Evolutionary conservation across 1,140 invertebrate species (phyloP).

Genomic region (Chlorops oryzae): DNA sequence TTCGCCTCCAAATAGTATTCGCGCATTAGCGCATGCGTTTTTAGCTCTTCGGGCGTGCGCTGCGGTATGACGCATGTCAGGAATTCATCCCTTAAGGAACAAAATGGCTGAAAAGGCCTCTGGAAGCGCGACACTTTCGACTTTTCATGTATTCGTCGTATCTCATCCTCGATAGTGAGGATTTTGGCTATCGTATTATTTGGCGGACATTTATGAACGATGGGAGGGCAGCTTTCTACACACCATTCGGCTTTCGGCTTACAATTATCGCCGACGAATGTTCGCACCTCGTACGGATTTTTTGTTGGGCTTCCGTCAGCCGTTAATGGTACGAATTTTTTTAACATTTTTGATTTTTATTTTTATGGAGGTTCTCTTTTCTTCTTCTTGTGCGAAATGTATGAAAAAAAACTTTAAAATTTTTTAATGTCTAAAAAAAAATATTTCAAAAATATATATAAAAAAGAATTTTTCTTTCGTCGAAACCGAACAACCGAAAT

Average conservation of each 20-base stretch:
- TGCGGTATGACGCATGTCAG: conserved; percentile 34
- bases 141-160: conserved; percentile 32
- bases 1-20: conserved; percentile 24
- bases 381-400: too few relatives aligned
- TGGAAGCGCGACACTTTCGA: conserved; percentile 32
- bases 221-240: conserved; percentile 23
- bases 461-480: too few relatives aligned
- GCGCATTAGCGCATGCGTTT: conserved; percentile 28
- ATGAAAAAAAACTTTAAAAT: too few relatives aligned
- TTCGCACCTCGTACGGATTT: conserved; percentile 42
- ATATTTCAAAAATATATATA: too few relatives aligned
- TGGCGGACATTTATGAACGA: conserved; percentile 26
- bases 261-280: conserved; percentile 34
- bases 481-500: too few relatives aligned
- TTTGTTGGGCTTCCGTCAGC: conserved; percentile 32
- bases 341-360: conserved; percentile 40
- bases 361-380: too few relatives aligned
- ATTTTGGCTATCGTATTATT: conserved; percentile 35
- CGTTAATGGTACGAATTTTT: conserved; percentile 41
- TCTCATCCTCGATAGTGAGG: conserved; percentile 38
- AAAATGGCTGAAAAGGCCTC: conserved; percentile 22
- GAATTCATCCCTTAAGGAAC: conserved; percentile 29
- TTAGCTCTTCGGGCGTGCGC: conserved; percentile 26
- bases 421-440: too few relatives aligned
- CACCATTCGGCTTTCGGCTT: conserved; percentile 25